Percentiles rank a stretch among this genome's conserved stretches.
Conservation (phyloP, 2,797 vertebrate genomes). For the Malurus leucopterus region DNA sequence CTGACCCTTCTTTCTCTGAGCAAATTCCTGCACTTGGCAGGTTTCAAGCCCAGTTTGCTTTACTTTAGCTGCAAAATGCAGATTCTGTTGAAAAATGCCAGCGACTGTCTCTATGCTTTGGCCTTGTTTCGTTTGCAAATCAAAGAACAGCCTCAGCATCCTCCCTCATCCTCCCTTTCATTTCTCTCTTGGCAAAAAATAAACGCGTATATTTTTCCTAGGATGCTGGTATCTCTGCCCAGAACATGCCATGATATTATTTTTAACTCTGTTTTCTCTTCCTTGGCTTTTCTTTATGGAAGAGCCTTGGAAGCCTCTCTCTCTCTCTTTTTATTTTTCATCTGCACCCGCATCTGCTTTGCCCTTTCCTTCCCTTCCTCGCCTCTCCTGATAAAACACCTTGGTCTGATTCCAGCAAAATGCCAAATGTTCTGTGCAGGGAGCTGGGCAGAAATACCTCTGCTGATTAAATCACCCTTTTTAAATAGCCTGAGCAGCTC, state of each 20-base stretch:
- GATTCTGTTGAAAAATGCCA: slow-evolving; percentile 3
- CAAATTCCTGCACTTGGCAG: neutral
- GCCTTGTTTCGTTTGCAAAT: slow-evolving; percentile 48
- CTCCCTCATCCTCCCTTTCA: slow-evolving; percentile 58
- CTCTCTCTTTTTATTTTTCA: neutral
- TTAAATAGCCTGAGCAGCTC: slow-evolving; percentile 45
- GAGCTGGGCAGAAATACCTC: slow-evolving; percentile 49
- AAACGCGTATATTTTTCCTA: neutral
- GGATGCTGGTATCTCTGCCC: slow-evolving; percentile 45
- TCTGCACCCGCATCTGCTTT: slow-evolving; percentile 39
- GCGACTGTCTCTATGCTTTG: neutral
- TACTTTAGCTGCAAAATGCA: neutral
- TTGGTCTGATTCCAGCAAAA: slow-evolving; percentile 22
- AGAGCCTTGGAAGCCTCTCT: neutral
- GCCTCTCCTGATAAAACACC: slow-evolving; percentile 17
- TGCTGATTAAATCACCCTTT: slow-evolving; percentile 51
- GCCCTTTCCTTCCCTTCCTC: slow-evolving; percentile 48
- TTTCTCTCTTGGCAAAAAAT: slow-evolving; percentile 39
- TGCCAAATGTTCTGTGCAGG: slow-evolving; percentile 4
- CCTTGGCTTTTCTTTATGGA: slow-evolving; percentile 12
- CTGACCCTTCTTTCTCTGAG: neutral
- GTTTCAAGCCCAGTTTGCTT: neutral
- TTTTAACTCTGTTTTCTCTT: slow-evolving; percentile 50
- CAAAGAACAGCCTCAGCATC: slow-evolving; percentile 45
- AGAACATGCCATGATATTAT: slow-evolving; percentile 49